Evolutionary conservation across 2,888 invertebrate species (phyloP).

Genomic region (Rhaphigaster nebulosa): DNA sequence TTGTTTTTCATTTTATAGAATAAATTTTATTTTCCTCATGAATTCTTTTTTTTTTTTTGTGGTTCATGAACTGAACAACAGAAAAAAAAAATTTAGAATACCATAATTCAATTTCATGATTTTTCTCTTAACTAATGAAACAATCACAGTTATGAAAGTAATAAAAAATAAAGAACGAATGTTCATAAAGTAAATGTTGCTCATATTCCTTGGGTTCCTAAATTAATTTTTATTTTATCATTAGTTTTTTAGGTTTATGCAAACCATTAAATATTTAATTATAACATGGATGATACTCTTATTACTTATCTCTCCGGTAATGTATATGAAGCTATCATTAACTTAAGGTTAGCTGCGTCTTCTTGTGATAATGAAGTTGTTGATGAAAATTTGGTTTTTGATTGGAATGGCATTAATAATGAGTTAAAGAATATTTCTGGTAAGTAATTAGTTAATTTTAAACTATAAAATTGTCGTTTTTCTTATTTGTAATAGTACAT

Average conservation of each 20-base stretch:
- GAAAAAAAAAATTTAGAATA: too few relatives aligned
- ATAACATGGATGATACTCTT: not conserved
- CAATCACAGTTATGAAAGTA: not conserved
- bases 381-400: slow-evolving; percentile 36
- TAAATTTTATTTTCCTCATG: not conserved
- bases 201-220: not conserved
- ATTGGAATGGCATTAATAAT: slow-evolving; percentile 41
- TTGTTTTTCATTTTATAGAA: not conserved
- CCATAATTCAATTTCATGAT: too few relatives aligned
- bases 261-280: not conserved
- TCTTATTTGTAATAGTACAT: not conserved
- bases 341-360: not conserved
- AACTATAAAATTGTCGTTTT: not conserved
- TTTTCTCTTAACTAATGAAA: not conserved
- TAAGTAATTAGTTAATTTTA: not conserved
- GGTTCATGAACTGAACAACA: not conserved
- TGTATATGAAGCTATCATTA: slow-evolving; percentile 31
- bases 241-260: not conserved
- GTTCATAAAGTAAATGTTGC: not conserved
- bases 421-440: slow-evolving; percentile 47
- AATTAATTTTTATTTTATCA: not conserved
- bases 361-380: not conserved
- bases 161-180: not conserved
- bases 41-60: too few relatives aligned
- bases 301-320: slow-evolving; percentile 29